These are phyloP conservation scores for Campoplex capitator DNA, from an alignment of 2,888 invertebrate species.

Conservation along the genomic window DNA sequence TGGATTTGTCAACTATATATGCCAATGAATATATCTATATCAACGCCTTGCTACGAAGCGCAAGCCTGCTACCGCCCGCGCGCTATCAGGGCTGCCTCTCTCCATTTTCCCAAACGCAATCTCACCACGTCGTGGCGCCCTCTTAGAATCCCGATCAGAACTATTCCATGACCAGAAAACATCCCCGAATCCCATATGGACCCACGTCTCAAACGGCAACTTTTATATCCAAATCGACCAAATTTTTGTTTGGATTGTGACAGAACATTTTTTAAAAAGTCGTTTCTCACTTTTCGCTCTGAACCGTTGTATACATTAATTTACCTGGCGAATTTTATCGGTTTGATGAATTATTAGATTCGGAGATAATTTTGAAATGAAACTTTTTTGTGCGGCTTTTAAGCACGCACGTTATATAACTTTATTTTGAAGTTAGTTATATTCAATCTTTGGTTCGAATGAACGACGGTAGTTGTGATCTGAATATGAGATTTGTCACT, in stretches of 20 bases:
- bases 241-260: not conserved
- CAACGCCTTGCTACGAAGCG: slow-evolving; percentile 27
- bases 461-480: not conserved
- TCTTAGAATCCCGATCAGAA: slow-evolving; percentile 35
- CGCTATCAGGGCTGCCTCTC: slow-evolving; percentile 16
- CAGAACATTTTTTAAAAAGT: not conserved
- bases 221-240: not conserved
- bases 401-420: not conserved
- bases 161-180: not conserved
- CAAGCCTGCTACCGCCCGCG: slow-evolving; percentile 48
- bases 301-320: not conserved
- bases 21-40: not conserved
- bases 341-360: not conserved
- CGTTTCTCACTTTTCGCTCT: not conserved
- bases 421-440: not conserved
- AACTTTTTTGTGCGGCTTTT: not conserved
- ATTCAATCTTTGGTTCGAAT: not conserved
- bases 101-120: slow-evolving; percentile 25
- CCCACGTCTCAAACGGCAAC: not conserved
- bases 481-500: slow-evolving; percentile 1
- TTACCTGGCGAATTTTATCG: not conserved
- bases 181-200: not conserved
- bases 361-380: not conserved
- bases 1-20: slow-evolving; percentile 68
- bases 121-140: slow-evolving; percentile 48